Conservation (phyloP, 2,797 vertebrate species). For the Cyprinella venusta region DNA sequence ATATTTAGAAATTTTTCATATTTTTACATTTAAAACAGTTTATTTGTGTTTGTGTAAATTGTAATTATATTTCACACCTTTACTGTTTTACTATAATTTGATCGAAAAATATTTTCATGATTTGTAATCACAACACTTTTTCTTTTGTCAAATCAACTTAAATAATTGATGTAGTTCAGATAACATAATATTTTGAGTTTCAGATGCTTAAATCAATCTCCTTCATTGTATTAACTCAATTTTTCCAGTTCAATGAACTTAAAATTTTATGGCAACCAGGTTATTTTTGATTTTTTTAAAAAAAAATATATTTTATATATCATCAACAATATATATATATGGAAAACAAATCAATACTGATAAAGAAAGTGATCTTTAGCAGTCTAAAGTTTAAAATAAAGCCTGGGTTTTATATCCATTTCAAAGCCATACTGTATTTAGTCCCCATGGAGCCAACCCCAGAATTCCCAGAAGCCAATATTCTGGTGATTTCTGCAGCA, state of each 20-base stretch:
- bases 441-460: constrained; percentile 11
- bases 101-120: background rate
- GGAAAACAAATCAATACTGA: background rate
- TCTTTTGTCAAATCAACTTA: too few species aligned
- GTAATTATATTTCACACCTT: background rate
- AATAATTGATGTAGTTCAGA: too few species aligned
- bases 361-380: background rate
- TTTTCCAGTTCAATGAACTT: too few species aligned
- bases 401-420: constrained; percentile 19
- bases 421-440: constrained; percentile 15
- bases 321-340: too few species aligned
- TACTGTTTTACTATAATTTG: background rate
- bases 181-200: too few species aligned
- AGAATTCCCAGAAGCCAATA: constrained; percentile 2
- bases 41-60: background rate
- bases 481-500: background rate
- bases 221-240: too few species aligned
- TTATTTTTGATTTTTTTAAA: too few species aligned
- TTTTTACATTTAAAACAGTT: background rate
- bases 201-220: too few species aligned
- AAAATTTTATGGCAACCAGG: too few species aligned
- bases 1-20: background rate
- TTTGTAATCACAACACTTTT: too few species aligned
- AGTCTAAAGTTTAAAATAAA: constrained; percentile 25
- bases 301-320: too few species aligned